phyloP scores from a whole-genome alignment of 1,140 invertebrate genomes.

The Camponotus floridanus region DNA sequence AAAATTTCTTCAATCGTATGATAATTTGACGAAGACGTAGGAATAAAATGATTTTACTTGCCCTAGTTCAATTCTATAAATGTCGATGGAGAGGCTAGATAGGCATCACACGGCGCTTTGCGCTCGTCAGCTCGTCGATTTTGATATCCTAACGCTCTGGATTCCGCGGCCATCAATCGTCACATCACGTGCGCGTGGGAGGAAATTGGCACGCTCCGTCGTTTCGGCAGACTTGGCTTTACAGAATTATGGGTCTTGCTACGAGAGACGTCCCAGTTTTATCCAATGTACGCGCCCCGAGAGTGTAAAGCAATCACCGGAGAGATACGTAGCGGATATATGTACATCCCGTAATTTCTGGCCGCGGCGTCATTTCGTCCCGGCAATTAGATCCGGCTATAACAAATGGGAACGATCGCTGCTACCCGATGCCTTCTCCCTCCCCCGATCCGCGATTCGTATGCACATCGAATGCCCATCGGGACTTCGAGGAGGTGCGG shows the following conservation, averaged over 20 bases:
- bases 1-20: background rate
- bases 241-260: background rate
- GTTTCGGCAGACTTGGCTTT: background rate
- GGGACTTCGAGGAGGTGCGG: slow-evolving; percentile 48
- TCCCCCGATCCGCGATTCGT: background rate
- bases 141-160: slow-evolving; percentile 31
- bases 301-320: slow-evolving; percentile 80
- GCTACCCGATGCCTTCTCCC: slow-evolving; percentile 29
- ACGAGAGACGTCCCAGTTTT: slow-evolving; percentile 53
- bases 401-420: slow-evolving; percentile 72
- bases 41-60: background rate
- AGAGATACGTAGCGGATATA: slow-evolving; percentile 65
- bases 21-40: background rate
- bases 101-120: background rate
- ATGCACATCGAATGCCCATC: slow-evolving; percentile 28
- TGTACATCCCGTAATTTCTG: slow-evolving; percentile 76
- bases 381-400: slow-evolving; percentile 81
- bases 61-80: background rate
- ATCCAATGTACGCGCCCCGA: slow-evolving; percentile 35
- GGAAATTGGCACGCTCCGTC: slow-evolving; percentile 37
- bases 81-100: background rate
- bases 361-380: slow-evolving; percentile 77
- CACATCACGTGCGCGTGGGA: background rate
- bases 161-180: slow-evolving; percentile 36
- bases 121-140: slow-evolving; percentile 1